Percentiles rank a stretch among this genome's conserved stretches.
phyloP scores from a whole-genome alignment of 2,113 vertebrate genomes.

The Platanista minor region DNA sequence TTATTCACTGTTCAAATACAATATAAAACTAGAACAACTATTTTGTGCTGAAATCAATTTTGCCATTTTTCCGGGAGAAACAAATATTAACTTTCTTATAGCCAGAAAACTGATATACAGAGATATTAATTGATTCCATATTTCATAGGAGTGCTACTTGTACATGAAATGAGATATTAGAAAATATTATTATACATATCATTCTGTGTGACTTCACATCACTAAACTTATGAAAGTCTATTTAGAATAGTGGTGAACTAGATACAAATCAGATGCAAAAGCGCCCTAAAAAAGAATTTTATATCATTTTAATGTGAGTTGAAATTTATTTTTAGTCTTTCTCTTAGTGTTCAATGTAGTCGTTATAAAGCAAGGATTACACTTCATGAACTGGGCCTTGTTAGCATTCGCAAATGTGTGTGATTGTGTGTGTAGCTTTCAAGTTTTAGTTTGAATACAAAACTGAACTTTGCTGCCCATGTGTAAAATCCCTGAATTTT shows the following conservation, averaged over 20 bases:
- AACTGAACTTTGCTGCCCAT: background rate
- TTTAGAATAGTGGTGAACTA: background rate
- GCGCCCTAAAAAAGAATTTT: background rate
- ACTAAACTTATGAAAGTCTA: background rate
- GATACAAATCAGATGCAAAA: background rate
- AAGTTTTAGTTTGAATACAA: background rate
- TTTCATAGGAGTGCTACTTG: background rate
- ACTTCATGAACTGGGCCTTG: background rate
- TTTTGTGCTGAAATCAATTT: conserved; percentile 33
- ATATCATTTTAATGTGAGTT: background rate
- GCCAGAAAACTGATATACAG: background rate
- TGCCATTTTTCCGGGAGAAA: background rate
- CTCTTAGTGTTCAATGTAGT: background rate
- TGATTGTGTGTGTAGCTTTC: background rate
- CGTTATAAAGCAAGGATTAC: background rate
- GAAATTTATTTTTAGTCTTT: conserved; percentile 16
- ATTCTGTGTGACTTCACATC: background rate
- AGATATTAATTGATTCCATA: background rate
- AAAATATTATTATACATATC: background rate
- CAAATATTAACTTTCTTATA: conserved; percentile 24
- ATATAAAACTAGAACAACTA: conserved; percentile 33
- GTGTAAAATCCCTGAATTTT: background rate
- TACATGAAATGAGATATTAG: background rate
- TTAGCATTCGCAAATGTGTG: background rate
- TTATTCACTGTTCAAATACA: conserved; percentile 63